Evolutionary conservation across 2,113 vertebrate species (phyloP).

Genomic region (Psettodes erumei): DNA sequence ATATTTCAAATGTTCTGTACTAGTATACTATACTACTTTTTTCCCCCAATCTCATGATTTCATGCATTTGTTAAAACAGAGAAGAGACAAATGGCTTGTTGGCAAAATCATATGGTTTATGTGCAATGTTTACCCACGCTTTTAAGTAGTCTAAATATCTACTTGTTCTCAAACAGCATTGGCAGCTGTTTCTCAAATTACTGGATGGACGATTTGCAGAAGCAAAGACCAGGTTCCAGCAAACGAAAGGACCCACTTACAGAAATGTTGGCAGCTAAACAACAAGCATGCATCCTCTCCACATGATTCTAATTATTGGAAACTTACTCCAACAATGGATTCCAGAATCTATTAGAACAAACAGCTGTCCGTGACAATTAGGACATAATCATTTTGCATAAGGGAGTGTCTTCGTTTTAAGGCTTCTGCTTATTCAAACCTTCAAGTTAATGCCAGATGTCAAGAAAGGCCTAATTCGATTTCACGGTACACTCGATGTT

Average conservation of each 20-base stretch:
- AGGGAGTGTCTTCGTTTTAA: conserved; percentile 60
- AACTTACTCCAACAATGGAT: conserved; percentile 75
- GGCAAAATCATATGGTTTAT: conserved; percentile 49
- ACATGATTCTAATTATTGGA: conserved; percentile 77
- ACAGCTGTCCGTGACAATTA: conserved; percentile 80
- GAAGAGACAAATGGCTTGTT: conserved; percentile 56
- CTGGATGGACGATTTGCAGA: conserved; percentile 47
- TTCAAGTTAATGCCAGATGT: conserved; percentile 63
- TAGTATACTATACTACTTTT: neutral
- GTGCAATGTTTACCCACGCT: conserved; percentile 65
- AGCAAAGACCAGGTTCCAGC: conserved; percentile 66
- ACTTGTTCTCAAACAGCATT: conserved; percentile 71
- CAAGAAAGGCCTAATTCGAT: conserved; percentile 61
- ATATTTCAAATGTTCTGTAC: conserved; percentile 2
- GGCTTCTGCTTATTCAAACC: conserved; percentile 53
- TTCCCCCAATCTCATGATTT: neutral
- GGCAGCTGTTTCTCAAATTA: conserved; percentile 77
- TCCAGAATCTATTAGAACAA: conserved; percentile 79
- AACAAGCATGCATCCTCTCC: conserved; percentile 66
- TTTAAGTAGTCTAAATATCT: conserved; percentile 69
- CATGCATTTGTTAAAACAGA: conserved; percentile 47
- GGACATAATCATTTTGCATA: conserved; percentile 68
- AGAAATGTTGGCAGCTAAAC: conserved; percentile 68
- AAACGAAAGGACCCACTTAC: conserved; percentile 64
- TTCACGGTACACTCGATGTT: conserved; percentile 30